These are phyloP conservation scores for Ochotona princeps DNA, from an alignment of 2,113 vertebrate species.

Conservation along the genomic window DNA sequence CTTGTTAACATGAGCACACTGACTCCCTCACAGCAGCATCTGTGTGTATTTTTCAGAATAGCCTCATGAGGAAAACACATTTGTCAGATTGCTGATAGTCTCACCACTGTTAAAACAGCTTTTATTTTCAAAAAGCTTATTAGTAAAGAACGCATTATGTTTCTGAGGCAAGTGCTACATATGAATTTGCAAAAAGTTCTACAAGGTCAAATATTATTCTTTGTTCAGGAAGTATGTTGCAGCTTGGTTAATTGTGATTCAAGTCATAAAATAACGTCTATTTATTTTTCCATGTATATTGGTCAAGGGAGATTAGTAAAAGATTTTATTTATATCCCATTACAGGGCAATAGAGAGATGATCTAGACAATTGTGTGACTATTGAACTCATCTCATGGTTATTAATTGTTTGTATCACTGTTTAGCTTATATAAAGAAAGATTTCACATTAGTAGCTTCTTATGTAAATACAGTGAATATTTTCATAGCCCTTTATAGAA, in stretches of 20 bases:
- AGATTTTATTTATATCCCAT: background rate
- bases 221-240: background rate
- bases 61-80: background rate
- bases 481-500: slow-evolving; percentile 32
- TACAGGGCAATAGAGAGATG: slow-evolving; percentile 12
- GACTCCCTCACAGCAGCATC: background rate
- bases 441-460: slow-evolving; percentile 26
- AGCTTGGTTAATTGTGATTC: slow-evolving; percentile 41
- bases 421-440: background rate
- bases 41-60: background rate
- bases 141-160: background rate
- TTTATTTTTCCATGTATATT: slow-evolving; percentile 44
- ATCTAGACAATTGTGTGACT: slow-evolving; percentile 14
- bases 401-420: slow-evolving; percentile 25
- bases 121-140: background rate
- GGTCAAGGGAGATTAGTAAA: background rate
- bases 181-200: background rate
- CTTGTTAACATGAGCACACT: background rate
- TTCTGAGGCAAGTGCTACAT: background rate
- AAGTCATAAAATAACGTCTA: background rate
- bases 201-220: background rate
- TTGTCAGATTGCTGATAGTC: background rate
- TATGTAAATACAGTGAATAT: slow-evolving; percentile 37
- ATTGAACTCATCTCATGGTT: background rate
- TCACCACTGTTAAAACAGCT: background rate